Evolutionary conservation across 2,888 invertebrate genomes (phyloP).

Genomic region (Agapetus fuscipes): DNA sequence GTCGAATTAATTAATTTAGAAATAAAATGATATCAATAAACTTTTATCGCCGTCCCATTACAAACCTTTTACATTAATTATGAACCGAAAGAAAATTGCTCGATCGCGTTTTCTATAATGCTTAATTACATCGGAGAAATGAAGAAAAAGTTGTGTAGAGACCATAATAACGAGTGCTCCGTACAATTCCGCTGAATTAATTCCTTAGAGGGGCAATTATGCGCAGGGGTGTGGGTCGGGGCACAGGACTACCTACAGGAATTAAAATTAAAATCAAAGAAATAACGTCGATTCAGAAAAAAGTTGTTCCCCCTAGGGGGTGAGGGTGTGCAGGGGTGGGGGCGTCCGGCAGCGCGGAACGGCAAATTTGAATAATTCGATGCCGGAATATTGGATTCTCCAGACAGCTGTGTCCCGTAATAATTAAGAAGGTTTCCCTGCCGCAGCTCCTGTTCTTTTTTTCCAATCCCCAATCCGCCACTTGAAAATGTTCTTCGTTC

Average conservation of each 20-base stretch:
- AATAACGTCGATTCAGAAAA: conserved; percentile 19
- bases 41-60: conserved; percentile 14
- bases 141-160: conserved; percentile 15
- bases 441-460: conserved; percentile 15
- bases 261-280: conserved; percentile 22
- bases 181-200: conserved; percentile 21
- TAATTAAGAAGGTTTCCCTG: conserved; percentile 21
- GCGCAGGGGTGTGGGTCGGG: conserved; percentile 16
- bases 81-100: conserved; percentile 13
- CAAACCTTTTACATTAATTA: conserved; percentile 12
- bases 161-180: conserved; percentile 18
- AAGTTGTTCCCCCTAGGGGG: conserved; percentile 5
- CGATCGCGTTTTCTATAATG: conserved; percentile 21
- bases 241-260: conserved; percentile 17
- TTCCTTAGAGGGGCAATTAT: conserved; percentile 22
- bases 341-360: conserved; percentile 16
- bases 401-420: conserved; percentile 17
- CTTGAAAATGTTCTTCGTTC: conserved; percentile 14
- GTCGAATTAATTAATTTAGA: too few relatives aligned
- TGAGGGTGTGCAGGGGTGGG: conserved; percentile 4
- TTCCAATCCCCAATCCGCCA: conserved; percentile 9
- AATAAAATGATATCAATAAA: too few relatives aligned
- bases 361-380: conserved; percentile 20
- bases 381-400: conserved; percentile 19
- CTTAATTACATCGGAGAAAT: conserved; percentile 18